Conservation (phyloP, 1,140 invertebrate genomes). For the Colletes gigas region DNA sequence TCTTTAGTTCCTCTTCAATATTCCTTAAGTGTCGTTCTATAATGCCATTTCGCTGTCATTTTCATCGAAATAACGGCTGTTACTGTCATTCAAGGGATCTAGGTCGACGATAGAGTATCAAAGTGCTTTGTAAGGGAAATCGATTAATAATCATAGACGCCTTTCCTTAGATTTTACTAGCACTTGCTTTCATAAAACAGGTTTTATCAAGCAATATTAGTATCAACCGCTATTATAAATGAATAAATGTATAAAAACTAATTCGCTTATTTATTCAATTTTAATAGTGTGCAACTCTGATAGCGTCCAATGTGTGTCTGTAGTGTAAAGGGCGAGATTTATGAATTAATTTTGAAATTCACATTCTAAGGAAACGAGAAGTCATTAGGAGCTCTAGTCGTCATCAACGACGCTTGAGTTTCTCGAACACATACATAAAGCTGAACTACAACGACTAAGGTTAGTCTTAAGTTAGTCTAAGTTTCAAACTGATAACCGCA, state of each 20-base stretch:
- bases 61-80: conserved; percentile 35
- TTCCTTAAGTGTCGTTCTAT: conserved; percentile 6
- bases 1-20: background rate
- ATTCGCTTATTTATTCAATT: too few species aligned
- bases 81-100: conserved; percentile 23
- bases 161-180: background rate
- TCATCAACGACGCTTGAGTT: conserved; percentile 11
- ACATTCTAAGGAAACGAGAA: background rate
- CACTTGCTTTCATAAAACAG: background rate
- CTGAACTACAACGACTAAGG: background rate
- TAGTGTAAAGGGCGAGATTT: too few species aligned
- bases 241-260: background rate
- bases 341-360: conserved; percentile 16
- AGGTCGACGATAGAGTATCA: conserved; percentile 2
- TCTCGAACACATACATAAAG: background rate
- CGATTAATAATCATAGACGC: conserved; percentile 18
- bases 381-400: conserved; percentile 15
- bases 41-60: conserved; percentile 19
- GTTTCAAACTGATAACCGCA: conserved; percentile 42
- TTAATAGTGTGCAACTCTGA: too few species aligned
- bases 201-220: background rate
- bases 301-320: too few species aligned
- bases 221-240: background rate
- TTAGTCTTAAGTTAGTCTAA: conserved; percentile 9
- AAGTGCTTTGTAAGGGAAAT: conserved; percentile 35